Conservation (phyloP, 2,888 invertebrate species). For the Synanthedon vespiformis region DNA sequence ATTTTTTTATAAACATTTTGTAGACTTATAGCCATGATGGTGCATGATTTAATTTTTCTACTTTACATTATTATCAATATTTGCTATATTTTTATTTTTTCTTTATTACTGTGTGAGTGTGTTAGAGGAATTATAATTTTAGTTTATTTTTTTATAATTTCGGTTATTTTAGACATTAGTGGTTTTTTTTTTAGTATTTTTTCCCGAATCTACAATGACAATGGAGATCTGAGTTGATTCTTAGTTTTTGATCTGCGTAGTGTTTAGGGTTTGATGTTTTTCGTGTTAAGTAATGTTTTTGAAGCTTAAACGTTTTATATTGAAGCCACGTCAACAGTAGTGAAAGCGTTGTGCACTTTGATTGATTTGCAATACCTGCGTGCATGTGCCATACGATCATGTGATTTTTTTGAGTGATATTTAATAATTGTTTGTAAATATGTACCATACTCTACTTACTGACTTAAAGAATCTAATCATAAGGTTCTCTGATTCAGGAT, state of each 20-base stretch:
- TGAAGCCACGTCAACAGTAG: conserved; percentile 53
- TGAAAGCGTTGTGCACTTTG: conserved; percentile 12
- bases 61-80: conserved; percentile 60
- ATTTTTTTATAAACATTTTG: conserved; percentile 62
- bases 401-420: conserved; percentile 70
- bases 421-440: conserved; percentile 68
- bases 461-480: conserved; percentile 40
- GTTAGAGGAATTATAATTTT: conserved; percentile 64
- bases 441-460: conserved; percentile 57
- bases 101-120: conserved; percentile 65
- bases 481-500: conserved; percentile 32
- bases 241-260: conserved; percentile 59
- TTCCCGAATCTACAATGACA: conserved; percentile 67
- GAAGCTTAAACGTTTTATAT: conserved; percentile 25
- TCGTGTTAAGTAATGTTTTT: conserved; percentile 52
- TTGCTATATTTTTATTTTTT: conserved; percentile 44
- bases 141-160: conserved; percentile 59
- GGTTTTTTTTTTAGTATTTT: conserved; percentile 59
- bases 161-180: conserved; percentile 62
- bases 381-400: conserved; percentile 67
- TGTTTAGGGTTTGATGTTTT: conserved; percentile 42
- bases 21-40: conserved; percentile 59
- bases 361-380: conserved; percentile 43
- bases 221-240: conserved; percentile 70
- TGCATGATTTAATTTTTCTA: conserved; percentile 60